Evolutionary conservation across 2,888 invertebrate genomes (phyloP).

Genomic region (Lepetodrilus schrolli): DNA sequence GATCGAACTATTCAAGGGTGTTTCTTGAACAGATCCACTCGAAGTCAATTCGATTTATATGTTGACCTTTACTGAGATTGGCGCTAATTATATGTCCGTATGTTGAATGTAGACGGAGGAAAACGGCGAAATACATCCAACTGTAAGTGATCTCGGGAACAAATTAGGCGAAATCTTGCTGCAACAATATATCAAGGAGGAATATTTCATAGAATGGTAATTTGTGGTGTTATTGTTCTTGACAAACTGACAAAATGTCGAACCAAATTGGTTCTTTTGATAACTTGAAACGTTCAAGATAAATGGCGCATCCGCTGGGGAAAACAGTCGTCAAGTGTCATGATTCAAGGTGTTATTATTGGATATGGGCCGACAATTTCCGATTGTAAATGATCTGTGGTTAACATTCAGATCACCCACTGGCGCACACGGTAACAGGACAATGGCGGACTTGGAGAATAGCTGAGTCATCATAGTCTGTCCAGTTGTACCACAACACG

Average conservation of each 20-base stretch:
- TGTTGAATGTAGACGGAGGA: constrained; percentile 14
- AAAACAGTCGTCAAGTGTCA: neutral
- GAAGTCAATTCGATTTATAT: constrained; percentile 20
- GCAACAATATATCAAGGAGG: too few species aligned
- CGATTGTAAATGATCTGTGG: neutral
- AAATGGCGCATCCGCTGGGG: neutral
- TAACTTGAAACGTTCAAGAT: neutral
- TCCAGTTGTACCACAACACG: too few species aligned
- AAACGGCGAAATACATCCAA: constrained; percentile 25
- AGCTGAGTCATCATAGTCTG: too few species aligned
- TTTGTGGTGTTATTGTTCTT: constrained; percentile 8
- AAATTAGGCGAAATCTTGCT: too few species aligned
- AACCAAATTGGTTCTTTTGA: neutral
- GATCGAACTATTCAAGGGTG: neutral
- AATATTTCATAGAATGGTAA: neutral
- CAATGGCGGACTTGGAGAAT: too few species aligned
- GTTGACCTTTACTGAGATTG: neutral
- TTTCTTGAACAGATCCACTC: constrained; percentile 13
- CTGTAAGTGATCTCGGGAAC: too few species aligned
- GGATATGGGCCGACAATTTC: constrained; percentile 4
- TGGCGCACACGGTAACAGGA: too few species aligned
- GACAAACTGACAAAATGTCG: neutral
- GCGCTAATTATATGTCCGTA: constrained; percentile 25
- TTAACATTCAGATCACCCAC: too few species aligned
- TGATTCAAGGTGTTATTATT: neutral